Percentiles rank a stretch among this genome's conserved stretches.
Conservation (phyloP, 2,113 vertebrate species). For the Amia ocellicauda region DNA sequence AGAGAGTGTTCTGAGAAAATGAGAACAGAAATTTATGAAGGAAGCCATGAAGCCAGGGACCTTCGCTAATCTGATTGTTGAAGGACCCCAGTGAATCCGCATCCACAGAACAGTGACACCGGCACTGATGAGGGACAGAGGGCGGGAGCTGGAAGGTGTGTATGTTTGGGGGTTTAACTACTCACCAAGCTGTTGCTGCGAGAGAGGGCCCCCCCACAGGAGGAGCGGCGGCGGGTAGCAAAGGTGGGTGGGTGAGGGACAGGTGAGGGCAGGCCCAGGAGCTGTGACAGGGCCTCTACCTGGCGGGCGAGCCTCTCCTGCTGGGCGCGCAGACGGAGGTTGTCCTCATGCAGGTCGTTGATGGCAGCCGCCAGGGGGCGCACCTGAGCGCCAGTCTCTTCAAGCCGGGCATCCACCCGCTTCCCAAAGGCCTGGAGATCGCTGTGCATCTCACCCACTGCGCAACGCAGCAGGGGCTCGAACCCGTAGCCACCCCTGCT, state of each 20-base stretch:
- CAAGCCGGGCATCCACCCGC: conserved; percentile 60
- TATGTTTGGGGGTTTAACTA: no score
- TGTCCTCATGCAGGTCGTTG: conserved; percentile 70
- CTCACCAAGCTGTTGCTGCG: conserved; percentile 65
- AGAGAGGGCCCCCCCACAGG: conserved; percentile 50
- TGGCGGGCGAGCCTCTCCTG: conserved; percentile 65
- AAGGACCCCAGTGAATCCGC: no score
- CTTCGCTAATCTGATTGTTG: no score
- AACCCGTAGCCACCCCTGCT: conserved; percentile 39
- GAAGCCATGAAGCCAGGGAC: no score
- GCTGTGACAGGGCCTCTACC: conserved; percentile 64
- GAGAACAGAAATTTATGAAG: no score
- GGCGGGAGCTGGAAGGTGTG: background rate
- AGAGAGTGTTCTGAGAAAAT: no score
- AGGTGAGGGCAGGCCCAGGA: conserved; percentile 47
- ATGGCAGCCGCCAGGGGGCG: conserved; percentile 58
- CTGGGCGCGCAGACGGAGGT: conserved; percentile 66
- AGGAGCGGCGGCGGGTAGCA: conserved; percentile 64
- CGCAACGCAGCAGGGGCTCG: conserved; percentile 52
- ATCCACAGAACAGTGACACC: no score
- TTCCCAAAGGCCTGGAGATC: conserved; percentile 71
- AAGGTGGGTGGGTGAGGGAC: conserved; percentile 72
- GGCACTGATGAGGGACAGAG: background rate
- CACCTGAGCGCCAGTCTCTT: conserved; percentile 51
- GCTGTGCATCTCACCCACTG: conserved; percentile 62